Percentiles rank a stretch among this genome's conserved stretches.
phyloP scores from a whole-genome alignment of 1,140 invertebrate species.

The Meloidogyne floridensis region DNA sequence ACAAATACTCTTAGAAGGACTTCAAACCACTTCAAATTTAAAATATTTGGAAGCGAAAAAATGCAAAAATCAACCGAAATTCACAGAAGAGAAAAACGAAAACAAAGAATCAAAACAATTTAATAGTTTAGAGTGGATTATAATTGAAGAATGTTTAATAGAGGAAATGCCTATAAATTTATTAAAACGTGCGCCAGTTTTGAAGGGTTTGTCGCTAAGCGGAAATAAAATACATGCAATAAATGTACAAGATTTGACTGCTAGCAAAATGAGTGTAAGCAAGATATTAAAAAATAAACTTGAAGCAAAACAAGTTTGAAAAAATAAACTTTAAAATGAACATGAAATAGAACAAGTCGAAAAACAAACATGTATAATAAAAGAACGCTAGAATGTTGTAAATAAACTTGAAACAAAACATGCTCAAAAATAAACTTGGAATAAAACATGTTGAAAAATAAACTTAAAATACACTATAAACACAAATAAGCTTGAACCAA shows the following conservation, averaged over 20 bases:
- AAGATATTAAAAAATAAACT: slow-evolving; percentile 12
- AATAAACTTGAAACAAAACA: neutral
- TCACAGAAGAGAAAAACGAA: neutral
- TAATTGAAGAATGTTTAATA: slow-evolving; percentile 43
- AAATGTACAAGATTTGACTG: slow-evolving; percentile 25
- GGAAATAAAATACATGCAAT: slow-evolving; percentile 42
- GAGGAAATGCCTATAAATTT: slow-evolving; percentile 33
- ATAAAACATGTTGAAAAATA: too few relatives aligned
- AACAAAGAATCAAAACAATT: neutral
- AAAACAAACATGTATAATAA: too few relatives aligned
- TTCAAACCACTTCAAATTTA: slow-evolving; percentile 3
- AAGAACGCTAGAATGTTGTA: too few relatives aligned
- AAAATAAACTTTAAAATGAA: neutral
- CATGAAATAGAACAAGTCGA: too few relatives aligned
- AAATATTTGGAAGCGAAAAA: slow-evolving; percentile 36
- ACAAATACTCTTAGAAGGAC: neutral
- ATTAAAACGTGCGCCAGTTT: slow-evolving; percentile 3
- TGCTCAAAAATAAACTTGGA: too few relatives aligned
- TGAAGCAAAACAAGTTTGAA: neutral
- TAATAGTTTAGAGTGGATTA: slow-evolving; percentile 28
- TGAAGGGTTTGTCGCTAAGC: slow-evolving; percentile 31
- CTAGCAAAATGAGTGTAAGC: slow-evolving; percentile 9
- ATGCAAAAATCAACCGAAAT: slow-evolving; percentile 16
- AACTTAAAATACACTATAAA: too few relatives aligned
- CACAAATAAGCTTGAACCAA: neutral